A percentile compares a stretch with the other conserved stretches of the same genome.
Conservation (phyloP, 2,888 invertebrate species). For the Archaeoteleia sp. region DNA sequence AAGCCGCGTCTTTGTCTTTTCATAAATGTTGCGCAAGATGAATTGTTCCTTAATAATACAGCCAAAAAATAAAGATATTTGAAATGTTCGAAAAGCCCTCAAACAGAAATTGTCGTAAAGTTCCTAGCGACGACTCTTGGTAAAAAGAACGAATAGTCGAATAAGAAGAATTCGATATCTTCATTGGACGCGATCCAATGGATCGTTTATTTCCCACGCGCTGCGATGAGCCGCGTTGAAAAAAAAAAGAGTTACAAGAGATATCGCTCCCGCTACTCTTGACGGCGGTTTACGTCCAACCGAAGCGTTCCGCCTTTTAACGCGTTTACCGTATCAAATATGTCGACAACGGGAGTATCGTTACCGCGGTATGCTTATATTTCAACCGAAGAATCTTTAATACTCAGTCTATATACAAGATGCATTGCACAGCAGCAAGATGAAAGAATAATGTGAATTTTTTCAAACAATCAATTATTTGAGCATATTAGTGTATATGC, state of each 20-base stretch:
- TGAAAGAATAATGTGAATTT: too few relatives aligned
- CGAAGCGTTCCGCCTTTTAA: not conserved
- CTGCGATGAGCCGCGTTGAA: conserved; percentile 14
- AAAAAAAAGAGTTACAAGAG: conserved; percentile 9
- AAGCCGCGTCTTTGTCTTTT: too few relatives aligned
- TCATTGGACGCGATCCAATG: conserved; percentile 34
- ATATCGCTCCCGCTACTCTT: conserved; percentile 7
- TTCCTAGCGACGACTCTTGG: conserved; percentile 3
- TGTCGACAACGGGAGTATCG: conserved; percentile 1
- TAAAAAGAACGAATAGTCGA: conserved; percentile 21
- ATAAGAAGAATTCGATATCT: conserved; percentile 31
- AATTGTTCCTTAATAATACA: too few relatives aligned
- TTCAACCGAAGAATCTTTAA: too few relatives aligned
- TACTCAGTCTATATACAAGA: too few relatives aligned
- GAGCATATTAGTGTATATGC: too few relatives aligned
- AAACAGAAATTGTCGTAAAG: conserved; percentile 21
- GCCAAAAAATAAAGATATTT: too few relatives aligned
- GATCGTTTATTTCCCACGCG: conserved; percentile 25
- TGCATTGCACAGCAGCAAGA: too few relatives aligned
- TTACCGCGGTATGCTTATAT: not conserved
- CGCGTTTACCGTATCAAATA: conserved; percentile 2
- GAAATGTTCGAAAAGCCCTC: conserved; percentile 13
- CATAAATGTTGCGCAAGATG: too few relatives aligned
- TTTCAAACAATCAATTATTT: too few relatives aligned
- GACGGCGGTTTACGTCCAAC: conserved; percentile 2